Evolutionary conservation across 2,113 vertebrate genomes (phyloP), one percentile per base, ranked within the genome.

Genomic region (Prionailurus bengalensis): DNA sequence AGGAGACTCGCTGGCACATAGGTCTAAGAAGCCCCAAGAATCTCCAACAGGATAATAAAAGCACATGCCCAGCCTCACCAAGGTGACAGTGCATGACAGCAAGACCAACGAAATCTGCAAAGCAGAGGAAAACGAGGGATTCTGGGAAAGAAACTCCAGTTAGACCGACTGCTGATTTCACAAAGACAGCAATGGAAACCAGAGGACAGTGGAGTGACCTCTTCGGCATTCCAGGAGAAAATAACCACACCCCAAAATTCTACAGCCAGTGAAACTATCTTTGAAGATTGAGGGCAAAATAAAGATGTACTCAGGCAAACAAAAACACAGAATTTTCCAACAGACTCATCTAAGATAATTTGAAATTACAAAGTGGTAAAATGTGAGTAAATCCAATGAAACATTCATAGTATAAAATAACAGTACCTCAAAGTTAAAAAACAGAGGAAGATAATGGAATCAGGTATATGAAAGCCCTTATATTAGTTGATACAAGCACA

Each of bases 341-440:
- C 10, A 94, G 74, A 91, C 71, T 94, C 45, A 87, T 55, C 68
- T 68, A 88, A 79, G 27, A 55, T 80, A 79, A 95, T 83, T 4
- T 84, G 42, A 89, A 82, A 93, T 17, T 71, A 51, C 36, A 94
- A 91, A 80, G 36, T 4, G 21, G 13, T 68, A 53, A 85, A 83
- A 86, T 51, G 2, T 42, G 27, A 81, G 7, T 82, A 83, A 95
- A 78, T 87, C 71, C 71, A 88, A 90, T 55, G 51, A 53, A 80
- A 70, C 23, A 17, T 39, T 92, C 42, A 90, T 19, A 86, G 23
- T 71, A 78, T n/a, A 91, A 87, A 86, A 73, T 48, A 92, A 51
- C 6, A 82, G 39, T 53, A 33, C 36, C 33, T 90, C 73, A 55
- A 96, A n/a, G 87, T 85, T 91, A 42, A 89, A 96, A 91, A 81